Percentiles rank a stretch among this genome's conserved stretches.
phyloP scores from a whole-genome alignment of 2,888 invertebrate species.

The Patella pellucida region DNA sequence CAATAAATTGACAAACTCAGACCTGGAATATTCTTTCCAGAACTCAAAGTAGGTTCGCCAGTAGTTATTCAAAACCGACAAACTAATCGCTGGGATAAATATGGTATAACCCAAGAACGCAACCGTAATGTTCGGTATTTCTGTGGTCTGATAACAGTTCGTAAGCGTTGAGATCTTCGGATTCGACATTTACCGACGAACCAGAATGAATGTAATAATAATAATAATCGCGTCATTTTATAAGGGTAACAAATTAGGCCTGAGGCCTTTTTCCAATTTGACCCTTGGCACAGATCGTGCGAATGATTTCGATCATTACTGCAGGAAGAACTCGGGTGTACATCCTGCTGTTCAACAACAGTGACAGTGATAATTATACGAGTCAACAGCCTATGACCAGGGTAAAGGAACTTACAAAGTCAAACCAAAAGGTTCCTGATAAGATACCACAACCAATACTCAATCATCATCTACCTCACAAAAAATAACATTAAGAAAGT shows the following conservation, averaged over 20 bases:
- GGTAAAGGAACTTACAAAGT: no score
- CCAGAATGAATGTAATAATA: not conserved
- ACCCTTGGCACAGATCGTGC: no score
- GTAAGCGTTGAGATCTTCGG: not conserved
- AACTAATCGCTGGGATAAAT: not conserved
- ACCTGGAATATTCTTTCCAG: not conserved
- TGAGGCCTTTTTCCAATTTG: no score
- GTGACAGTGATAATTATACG: not conserved
- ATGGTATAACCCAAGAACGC: not conserved
- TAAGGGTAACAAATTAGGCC: no score
- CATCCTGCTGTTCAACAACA: not conserved
- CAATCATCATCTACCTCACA: no score
- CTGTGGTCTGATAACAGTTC: not conserved
- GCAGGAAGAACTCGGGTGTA: no score
- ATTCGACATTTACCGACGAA: not conserved
- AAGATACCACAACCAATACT: no score
- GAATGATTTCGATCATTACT: no score
- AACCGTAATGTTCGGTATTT: not conserved
- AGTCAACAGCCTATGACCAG: no score
- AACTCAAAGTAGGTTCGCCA: not conserved
- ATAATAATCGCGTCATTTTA: no score
- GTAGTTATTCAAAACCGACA: not conserved
- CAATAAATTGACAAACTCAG: not conserved
- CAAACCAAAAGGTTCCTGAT: no score
- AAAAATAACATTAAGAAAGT: no score